Evolutionary conservation across 30 jellyfish, hydroid and myxozoan genomes (phyloP), one percentile per base, ranked within the genome.

Genomic region (Clytia hemisphaerica): DNA sequence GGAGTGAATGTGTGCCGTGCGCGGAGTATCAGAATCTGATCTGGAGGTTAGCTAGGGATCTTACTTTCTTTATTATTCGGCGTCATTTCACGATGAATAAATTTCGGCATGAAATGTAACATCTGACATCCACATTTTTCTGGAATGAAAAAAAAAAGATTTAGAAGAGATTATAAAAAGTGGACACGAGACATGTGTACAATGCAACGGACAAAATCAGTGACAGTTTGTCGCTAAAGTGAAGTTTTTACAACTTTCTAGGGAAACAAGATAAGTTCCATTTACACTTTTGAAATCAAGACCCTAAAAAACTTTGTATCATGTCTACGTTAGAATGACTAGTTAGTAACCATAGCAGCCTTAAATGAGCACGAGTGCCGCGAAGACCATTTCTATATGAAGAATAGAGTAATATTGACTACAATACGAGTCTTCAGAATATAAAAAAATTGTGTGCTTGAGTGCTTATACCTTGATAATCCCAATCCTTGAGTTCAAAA

Each of bases 91-190:
- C 46, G 21, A 58, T 30, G 37, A 50, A 73, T 34, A 46, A 73
- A 73, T 34, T 78, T 57, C 24, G 85, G 85, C 67, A 73, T 33
- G 49, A 73, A 44, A 46, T 73, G 85, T 31, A 73, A 73, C n/a
- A 18, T 40, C 49, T 29, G 62, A 48, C 85, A 73, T 6, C 85
- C 46, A 3, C 18, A 44, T 3, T 55, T 19, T 26, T 12, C 65
- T 55, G 68, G 22, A 30, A 29, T 78, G 19, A 37, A 58, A 36
- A 24, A 16, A 37, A 61, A 15, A 27, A 73, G n/a, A n/a, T n/a
- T n/a, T n/a, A n/a, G n/a, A 40, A 55, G 18, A 34, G n/a, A 50
- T 50, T n/a, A 18, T 50, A 50, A 50, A n/a, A 50, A 50, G 10
- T n/a, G n/a, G n/a, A n/a, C n/a, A n/a, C n/a, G n/a, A n/a, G n/a